phyloP scores from a whole-genome alignment of 2,113 vertebrate species.

The Rissa tridactyla region DNA sequence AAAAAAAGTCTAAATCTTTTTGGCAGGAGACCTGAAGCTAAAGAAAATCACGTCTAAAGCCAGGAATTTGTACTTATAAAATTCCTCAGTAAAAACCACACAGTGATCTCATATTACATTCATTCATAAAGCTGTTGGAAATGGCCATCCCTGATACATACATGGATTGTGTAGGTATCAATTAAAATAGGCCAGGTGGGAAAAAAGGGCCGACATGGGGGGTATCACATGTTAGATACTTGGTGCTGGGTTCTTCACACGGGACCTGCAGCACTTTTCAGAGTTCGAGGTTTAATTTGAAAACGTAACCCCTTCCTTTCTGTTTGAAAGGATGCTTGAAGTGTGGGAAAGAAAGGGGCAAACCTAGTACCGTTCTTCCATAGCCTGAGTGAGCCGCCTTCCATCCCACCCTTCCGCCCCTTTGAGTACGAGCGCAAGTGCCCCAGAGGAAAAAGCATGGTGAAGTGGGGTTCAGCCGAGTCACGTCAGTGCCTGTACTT shows the following conservation, averaged over 20 bases:
- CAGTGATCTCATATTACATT: background rate
- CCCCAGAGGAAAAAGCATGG: background rate
- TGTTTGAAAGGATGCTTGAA: background rate
- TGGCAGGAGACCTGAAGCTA: background rate
- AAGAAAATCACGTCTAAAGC: constrained; percentile 27
- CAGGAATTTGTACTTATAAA: constrained; percentile 21
- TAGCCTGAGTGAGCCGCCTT: background rate
- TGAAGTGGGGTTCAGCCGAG: background rate
- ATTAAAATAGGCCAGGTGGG: background rate
- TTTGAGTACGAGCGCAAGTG: background rate
- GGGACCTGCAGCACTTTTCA: background rate
- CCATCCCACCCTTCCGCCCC: background rate
- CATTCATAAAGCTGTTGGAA: constrained; percentile 37
- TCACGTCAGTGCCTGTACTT: background rate
- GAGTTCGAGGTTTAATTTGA: background rate
- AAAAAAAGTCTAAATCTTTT: background rate
- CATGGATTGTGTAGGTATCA: background rate
- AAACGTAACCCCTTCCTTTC: background rate
- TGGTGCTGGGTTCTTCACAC: background rate
- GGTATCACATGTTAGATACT: background rate
- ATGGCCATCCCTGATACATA: background rate
- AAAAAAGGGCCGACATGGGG: background rate
- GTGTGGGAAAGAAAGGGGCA: background rate
- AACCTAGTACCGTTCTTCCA: background rate
- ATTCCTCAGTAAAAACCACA: background rate